Base-by-base conservation (phyloP, 2,113 vertebrate genomes). In the Xenus cinereus region DNA sequence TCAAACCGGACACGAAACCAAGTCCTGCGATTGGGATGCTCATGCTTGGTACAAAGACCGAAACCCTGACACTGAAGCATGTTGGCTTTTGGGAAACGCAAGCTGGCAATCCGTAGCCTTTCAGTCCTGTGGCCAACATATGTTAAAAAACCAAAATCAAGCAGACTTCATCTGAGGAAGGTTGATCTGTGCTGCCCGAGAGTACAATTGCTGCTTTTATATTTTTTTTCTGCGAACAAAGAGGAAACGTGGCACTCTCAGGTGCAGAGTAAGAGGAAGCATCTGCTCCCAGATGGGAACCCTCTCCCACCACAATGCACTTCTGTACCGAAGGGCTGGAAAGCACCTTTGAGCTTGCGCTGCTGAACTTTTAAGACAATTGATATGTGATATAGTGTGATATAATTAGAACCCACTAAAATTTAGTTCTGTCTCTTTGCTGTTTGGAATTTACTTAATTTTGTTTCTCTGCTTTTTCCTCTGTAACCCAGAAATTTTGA, bases 231-330 rank as follows among this genome's bases (percentile, higher is more conserved):
- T 89, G 21, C 2, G 4, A 45, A 50, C 0, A 1, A 93, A 92
- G 72, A 92, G 68, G 85, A 93, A 96, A 67, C 0, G 2, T 45
- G 63, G 69, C 77, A 26, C 23, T 62, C 33, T 22, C 76, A 95
- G 88, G 88, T 93, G 73, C 73, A 84, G 46, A 71, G 37, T 15
- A 90, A 90, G 76, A 78, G 92, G 95, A 96, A 97, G 81, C 51
- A 66, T 56, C 95, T 92, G 26, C 67, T 88, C 50, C 32, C 60
- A 67, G 20, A 72, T 37, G 69, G 69, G 56, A 92, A 66, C n/a
- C 6, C 48, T 35, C 68, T 90, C 45, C 41, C 37, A 50, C 69
- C 2, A 0, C 85, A 39, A 16, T 4, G 24, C 37, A 21, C 27
- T 32, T 24, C 6, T 45, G 23, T 7, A 35, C 23, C 23, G 46